A percentile compares a stretch with the other conserved stretches of the same genome.
Evolutionary conservation across 2,797 vertebrate species (phyloP).

Genomic region (Leptodactylus fallax): DNA sequence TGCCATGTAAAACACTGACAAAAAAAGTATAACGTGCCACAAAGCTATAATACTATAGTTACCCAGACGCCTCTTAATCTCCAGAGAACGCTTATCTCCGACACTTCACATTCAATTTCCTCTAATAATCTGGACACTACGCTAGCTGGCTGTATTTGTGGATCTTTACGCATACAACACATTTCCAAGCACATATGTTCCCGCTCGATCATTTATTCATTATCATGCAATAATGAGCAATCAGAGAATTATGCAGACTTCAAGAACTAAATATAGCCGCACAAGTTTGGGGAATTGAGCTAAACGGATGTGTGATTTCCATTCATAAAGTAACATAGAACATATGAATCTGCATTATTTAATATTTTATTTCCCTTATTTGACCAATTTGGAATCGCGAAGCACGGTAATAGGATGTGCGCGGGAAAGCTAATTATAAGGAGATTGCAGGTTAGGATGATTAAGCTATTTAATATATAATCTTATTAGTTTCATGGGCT

Average conservation of each 20-base stretch:
- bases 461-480: constrained; percentile 57
- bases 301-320: constrained; percentile 19
- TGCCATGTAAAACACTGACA: constrained; percentile 27
- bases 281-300: constrained; percentile 1
- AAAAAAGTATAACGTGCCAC: constrained; percentile 17
- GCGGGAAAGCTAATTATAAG: constrained; percentile 43
- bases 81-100: constrained; percentile 38
- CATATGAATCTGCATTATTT: background rate
- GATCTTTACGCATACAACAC: constrained; percentile 39
- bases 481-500: constrained; percentile 41
- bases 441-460: constrained; percentile 33
- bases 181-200: constrained; percentile 55
- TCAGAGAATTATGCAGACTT: constrained; percentile 40
- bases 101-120: constrained; percentile 24
- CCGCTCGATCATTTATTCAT: constrained; percentile 59
- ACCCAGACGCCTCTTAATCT: constrained; percentile 15
- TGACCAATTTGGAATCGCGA: constrained; percentile 13
- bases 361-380: constrained; percentile 19
- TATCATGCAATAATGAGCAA: constrained; percentile 53
- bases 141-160: background rate
- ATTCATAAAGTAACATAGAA: background rate
- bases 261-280: constrained; percentile 45
- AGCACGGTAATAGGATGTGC: constrained; percentile 36
- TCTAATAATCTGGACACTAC: constrained; percentile 26
- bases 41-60: background rate